Percentiles rank a stretch among this genome's conserved stretches.
Evolutionary conservation across 2,888 invertebrate species (phyloP).

Genomic region (Eledona agricola): DNA sequence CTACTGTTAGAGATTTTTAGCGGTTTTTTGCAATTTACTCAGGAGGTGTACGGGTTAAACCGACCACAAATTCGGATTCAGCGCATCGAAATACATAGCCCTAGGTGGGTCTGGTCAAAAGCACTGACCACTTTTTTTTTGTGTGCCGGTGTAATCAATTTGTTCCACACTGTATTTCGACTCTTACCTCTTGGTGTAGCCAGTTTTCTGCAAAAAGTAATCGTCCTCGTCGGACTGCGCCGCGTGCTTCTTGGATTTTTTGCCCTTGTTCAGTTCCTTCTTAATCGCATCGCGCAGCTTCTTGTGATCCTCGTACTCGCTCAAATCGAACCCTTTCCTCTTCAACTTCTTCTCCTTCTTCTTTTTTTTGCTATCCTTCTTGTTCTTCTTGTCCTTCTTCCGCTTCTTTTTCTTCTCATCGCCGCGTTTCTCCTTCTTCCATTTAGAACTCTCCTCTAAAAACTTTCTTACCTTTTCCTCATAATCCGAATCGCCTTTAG

Average conservation of each 20-base stretch:
- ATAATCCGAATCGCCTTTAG: constrained; percentile 83
- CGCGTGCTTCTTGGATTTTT: constrained; percentile 58
- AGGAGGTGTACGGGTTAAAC: too few relatives aligned
- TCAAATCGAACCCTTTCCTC: constrained; percentile 72
- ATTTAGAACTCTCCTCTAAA: constrained; percentile 82
- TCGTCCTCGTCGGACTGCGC: constrained; percentile 62
- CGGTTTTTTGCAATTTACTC: too few relatives aligned
- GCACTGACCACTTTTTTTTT: too few relatives aligned
- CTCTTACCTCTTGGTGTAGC: constrained; percentile 61
- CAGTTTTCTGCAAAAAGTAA: constrained; percentile 62
- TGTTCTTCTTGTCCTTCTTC: constrained; percentile 67
- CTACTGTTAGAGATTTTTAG: too few relatives aligned
- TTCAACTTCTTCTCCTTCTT: constrained; percentile 78
- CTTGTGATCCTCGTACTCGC: constrained; percentile 71
- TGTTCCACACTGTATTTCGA: too few relatives aligned
- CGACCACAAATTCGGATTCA: too few relatives aligned
- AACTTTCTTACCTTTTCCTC: constrained; percentile 87
- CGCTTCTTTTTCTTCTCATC: constrained; percentile 72
- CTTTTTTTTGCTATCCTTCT: constrained; percentile 79
- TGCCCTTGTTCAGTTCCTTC: constrained; percentile 64
- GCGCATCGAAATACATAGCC: too few relatives aligned
- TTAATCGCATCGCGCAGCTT: constrained; percentile 75
- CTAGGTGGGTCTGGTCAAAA: too few relatives aligned
- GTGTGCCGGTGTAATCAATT: too few relatives aligned
- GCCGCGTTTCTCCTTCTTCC: constrained; percentile 75